Conservation (phyloP, 2,113 vertebrate genomes). For the Cyanoderma ruficeps region DNA sequence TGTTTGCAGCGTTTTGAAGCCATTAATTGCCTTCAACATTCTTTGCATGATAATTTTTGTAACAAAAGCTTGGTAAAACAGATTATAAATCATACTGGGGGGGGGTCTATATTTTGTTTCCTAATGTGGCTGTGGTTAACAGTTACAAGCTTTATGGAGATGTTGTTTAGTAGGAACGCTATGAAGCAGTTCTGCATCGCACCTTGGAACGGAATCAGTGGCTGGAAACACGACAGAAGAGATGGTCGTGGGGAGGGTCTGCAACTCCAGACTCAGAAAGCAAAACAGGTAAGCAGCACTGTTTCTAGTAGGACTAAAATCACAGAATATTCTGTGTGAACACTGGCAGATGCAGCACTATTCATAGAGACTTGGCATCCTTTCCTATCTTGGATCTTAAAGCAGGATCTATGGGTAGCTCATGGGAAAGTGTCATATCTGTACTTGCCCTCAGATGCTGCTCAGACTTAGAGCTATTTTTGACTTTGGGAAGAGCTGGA, state of each 20-base stretch:
- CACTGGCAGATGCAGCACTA: background rate
- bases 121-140: background rate
- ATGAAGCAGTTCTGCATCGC: conserved; percentile 84
- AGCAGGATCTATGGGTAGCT: background rate
- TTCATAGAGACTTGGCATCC: background rate
- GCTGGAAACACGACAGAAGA: conserved; percentile 85
- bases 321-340: background rate
- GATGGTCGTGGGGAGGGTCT: conserved; percentile 89
- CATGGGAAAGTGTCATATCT: background rate
- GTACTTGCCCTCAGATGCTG: background rate
- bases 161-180: conserved; percentile 79
- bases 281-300: conserved; percentile 76
- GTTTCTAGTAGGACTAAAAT: background rate
- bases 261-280: conserved; percentile 76
- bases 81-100: background rate
- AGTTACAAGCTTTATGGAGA: background rate
- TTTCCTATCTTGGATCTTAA: background rate
- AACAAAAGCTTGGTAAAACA: background rate
- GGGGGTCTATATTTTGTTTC: background rate
- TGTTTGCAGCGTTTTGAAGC: background rate
- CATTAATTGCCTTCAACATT: background rate
- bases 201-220: conserved; percentile 86
- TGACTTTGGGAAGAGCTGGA: background rate
- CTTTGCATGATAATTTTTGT: background rate
- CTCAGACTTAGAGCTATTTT: background rate